phyloP scores from a whole-genome alignment of 2,888 invertebrate species.

The Cataglyphis altisquamis region DNA sequence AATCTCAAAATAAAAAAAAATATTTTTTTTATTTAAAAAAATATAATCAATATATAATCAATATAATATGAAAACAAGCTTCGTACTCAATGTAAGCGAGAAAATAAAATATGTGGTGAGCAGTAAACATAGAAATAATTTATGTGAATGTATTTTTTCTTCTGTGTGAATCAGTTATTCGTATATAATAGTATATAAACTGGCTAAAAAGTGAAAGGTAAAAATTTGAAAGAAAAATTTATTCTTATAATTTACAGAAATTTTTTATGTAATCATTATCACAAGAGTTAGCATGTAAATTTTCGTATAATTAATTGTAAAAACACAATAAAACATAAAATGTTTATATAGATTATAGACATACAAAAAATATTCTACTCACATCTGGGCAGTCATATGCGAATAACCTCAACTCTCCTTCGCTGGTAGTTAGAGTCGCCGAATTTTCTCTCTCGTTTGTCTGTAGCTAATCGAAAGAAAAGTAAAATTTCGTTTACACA shows the following conservation, averaged over 20 bases:
- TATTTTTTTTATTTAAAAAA: slow-evolving; percentile 1
- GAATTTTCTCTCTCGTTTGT: slow-evolving; percentile 85
- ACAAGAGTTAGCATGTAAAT: slow-evolving; percentile 13
- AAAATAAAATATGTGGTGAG: slow-evolving; percentile 44
- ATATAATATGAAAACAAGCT: slow-evolving; percentile 11
- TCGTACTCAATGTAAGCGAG: slow-evolving; percentile 58
- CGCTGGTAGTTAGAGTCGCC: slow-evolving; percentile 84
- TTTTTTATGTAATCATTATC: slow-evolving; percentile 11
- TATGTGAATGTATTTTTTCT: slow-evolving; percentile 34
- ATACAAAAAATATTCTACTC: slow-evolving; percentile 77
- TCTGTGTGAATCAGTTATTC: slow-evolving; percentile 11
- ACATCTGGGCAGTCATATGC: slow-evolving; percentile 86
- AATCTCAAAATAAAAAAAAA: neutral
- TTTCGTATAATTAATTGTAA: slow-evolving; percentile 32
- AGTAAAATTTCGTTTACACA: neutral
- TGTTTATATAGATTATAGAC: neutral
- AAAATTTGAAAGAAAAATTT: slow-evolving; percentile 7
- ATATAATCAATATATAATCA: neutral
- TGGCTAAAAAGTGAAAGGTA: slow-evolving; percentile 1
- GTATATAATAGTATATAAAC: neutral
- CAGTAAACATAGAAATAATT: slow-evolving; percentile 42
- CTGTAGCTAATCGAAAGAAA: slow-evolving; percentile 78
- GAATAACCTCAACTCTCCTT: slow-evolving; percentile 84
- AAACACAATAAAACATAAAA: neutral
- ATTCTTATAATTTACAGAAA: slow-evolving; percentile 9